Evolutionary conservation across 2,888 invertebrate genomes (phyloP), one percentile per base, ranked within the genome.

Genomic region (Hipparchia sbordonii): DNA sequence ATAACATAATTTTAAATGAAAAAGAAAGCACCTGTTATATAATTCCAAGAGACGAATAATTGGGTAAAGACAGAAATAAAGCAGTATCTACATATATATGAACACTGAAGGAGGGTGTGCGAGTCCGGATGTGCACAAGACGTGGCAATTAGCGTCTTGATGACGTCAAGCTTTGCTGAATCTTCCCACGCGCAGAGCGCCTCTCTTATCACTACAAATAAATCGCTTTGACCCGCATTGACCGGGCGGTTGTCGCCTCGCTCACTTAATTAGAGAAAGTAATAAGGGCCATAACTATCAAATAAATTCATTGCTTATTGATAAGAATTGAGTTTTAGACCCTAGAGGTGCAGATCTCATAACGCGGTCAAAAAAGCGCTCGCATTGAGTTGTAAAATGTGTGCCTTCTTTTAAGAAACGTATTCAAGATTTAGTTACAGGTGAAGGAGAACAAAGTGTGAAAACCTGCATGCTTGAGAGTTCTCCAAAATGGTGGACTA

Each of bases 191-290:
- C 86, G 79, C 82, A 82, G 82, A 82, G 82, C 79, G 80, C 82
- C 82, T 79, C 82, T 82, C 83, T 87, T 89, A 87, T 86, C 85
- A 81, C 80, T 78, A 87, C 88, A 89, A 89, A 90, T 88, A 88
- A 89, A 88, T 89, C 85, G 85, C 82, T 84, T 83, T 87, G 86
- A 86, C 85, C 86, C 82, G 81, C 79, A 80, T 76, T 80, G 82
- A 82, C 84, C 81, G 81, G 79, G 79, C 80, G 81, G 80, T 81
- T 79, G 81, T 80, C 80, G 81, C 81, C 79, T 81, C 79, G 81
- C 78, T 79, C 81, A 78, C 77, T 79, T 76, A 79, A 78, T 78
- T 77, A 79, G 73, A 73, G 68, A 74, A 75, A 60, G 59, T 72
- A 67, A 74, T 73, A 72, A 73, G 46, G 60, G 33, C 66, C 72